phyloP scores from a whole-genome alignment of 2,888 invertebrate genomes.

The Netelia fuscicornis region DNA sequence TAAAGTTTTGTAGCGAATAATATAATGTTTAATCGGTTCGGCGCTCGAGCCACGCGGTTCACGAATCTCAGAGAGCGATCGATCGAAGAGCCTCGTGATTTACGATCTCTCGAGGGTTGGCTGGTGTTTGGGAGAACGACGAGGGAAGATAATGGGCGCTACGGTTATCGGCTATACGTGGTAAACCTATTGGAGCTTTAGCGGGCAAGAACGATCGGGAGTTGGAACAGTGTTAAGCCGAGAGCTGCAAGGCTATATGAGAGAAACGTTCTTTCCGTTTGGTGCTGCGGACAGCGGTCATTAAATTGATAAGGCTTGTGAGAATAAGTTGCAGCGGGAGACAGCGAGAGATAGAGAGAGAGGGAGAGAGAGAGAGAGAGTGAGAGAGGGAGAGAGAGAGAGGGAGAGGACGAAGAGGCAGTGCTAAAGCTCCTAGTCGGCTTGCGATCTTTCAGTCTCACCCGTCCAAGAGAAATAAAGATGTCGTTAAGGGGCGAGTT shows the following conservation, averaged over 20 bases:
- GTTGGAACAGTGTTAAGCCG: constrained; percentile 21
- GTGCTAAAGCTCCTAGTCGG: constrained; percentile 18
- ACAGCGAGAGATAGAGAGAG: neutral
- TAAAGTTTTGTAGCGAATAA: too few relatives aligned
- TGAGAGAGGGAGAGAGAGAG: neutral
- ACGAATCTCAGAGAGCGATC: constrained; percentile 36
- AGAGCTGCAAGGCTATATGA: constrained; percentile 35
- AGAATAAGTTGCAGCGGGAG: constrained; percentile 32
- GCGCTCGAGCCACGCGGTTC: constrained; percentile 23
- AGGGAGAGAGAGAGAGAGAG: neutral
- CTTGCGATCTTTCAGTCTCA: constrained; percentile 39
- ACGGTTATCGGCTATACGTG: constrained; percentile 29
- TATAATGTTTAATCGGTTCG: constrained; percentile 20
- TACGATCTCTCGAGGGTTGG: constrained; percentile 44
- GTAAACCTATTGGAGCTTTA: constrained; percentile 7
- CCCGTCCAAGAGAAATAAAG: constrained; percentile 50
- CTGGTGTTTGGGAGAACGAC: constrained; percentile 23
- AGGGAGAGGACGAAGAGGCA: constrained; percentile 1
- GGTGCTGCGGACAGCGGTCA: constrained; percentile 55
- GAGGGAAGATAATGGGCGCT: constrained; percentile 44
- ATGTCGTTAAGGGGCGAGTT: constrained; percentile 54
- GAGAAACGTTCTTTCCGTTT: constrained; percentile 46
- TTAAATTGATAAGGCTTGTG: constrained; percentile 64
- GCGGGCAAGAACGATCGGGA: constrained; percentile 15
- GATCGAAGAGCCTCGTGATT: constrained; percentile 52